Evolutionary conservation across 2,113 vertebrate species (phyloP), one percentile per base, ranked within the genome.

Genomic region (Tiliqua scincoides): DNA sequence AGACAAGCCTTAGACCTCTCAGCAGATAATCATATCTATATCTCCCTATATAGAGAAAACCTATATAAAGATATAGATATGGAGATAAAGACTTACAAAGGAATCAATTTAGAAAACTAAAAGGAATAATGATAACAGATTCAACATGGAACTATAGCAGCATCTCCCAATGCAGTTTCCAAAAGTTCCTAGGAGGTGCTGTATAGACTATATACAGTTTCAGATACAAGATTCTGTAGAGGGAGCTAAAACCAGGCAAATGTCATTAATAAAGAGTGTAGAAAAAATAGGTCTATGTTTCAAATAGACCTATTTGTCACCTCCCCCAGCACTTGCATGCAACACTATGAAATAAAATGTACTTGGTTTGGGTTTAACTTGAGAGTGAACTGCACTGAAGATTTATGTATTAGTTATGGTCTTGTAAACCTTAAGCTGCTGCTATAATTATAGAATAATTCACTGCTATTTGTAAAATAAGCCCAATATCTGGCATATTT

Each of bases 1-100:
- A 97, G 94, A 97, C 89, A 97, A 79, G 89, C 96, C 97, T 97
- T 97, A 97, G 95, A 95, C 93, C 90, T 90, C 25, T 32, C 4
- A 0, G 75, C 54, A 93, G 87, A 85, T 87, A 92, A 86, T 63
- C 32, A 71, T 89, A 95, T 95, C 94, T 95, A 93, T 93, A 95
- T 92, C 91, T 88, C 79, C 72, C 85, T 86, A 90, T 27, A 89
- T 77, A 93, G 91, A 90, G 91, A 90, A 80, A 86, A 92, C 94
- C 93, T 92, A 95, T 84, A 89, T 85, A 89, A 86, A 93, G 89
- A 79, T 27, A 93, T 32, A 95, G 95, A 93, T 93, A 91, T 87
- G 93, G 89, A 93, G 92, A 94, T 92, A 93, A 92, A 94, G 90
- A 93, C 89, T 86, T 87, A 91, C 85, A 86, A 88, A 93, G 90